phyloP scores from a whole-genome alignment of 2,888 invertebrate species.

The Torymus texanus region DNA sequence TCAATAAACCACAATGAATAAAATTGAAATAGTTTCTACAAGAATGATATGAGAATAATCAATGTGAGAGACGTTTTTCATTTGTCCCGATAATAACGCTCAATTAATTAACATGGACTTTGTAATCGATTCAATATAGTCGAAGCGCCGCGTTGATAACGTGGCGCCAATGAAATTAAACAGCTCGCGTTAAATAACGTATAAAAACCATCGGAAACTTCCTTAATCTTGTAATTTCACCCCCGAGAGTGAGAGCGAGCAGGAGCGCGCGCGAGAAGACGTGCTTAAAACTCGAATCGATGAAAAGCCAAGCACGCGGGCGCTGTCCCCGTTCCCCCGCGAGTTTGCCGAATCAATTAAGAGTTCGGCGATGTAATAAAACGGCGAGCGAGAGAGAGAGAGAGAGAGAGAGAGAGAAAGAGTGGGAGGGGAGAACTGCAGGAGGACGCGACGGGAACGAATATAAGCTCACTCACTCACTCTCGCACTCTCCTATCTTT shows the following conservation, averaged over 20 bases:
- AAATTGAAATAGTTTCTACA: no score
- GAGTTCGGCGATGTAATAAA: slow-evolving; percentile 51
- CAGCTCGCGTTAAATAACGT: background rate
- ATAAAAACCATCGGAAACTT: slow-evolving; percentile 32
- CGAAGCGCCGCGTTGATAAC: no score
- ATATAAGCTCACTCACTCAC: slow-evolving; percentile 1
- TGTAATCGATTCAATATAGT: background rate
- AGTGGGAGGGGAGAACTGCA: slow-evolving; percentile 14
- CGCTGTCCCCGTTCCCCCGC: background rate
- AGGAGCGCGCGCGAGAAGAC: background rate
- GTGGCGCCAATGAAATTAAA: slow-evolving; percentile 6
- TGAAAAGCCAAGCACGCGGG: slow-evolving; percentile 20
- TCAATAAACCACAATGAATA: no score
- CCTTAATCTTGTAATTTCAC: slow-evolving; percentile 31
- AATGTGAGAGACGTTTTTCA: no score
- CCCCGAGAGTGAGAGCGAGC: background rate
- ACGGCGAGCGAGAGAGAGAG: background rate
- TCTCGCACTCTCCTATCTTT: no score
- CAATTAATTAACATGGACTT: background rate
- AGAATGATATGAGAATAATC: no score
- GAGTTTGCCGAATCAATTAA: slow-evolving; percentile 54
- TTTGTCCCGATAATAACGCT: no score
- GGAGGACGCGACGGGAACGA: background rate
- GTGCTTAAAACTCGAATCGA: slow-evolving; percentile 44
- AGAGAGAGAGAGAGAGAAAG: slow-evolving; percentile 8